A percentile compares a stretch with the other conserved stretches of the same genome.
Evolutionary conservation across 2,113 vertebrate genomes (phyloP).

Genomic region (Petroica traversi): DNA sequence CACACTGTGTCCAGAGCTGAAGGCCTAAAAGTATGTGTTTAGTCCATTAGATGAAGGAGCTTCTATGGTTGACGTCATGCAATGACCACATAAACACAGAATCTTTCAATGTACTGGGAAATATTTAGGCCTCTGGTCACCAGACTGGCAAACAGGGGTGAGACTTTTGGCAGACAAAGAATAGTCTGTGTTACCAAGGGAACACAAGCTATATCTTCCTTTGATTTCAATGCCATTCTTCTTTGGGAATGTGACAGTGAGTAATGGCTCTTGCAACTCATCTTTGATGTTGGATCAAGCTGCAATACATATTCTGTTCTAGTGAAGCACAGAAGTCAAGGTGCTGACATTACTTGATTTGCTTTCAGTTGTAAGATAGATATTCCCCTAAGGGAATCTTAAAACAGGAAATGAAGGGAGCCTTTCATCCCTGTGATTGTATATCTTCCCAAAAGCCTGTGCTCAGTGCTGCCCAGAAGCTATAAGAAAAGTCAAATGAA

Average conservation of each 20-base stretch:
- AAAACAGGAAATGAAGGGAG: not conserved
- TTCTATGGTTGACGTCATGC: not conserved
- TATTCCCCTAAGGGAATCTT: not conserved
- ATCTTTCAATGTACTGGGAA: not conserved
- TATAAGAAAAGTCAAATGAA: not conserved
- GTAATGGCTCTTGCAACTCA: not conserved
- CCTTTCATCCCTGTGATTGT: not conserved
- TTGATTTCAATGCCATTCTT: not conserved
- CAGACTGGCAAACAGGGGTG: not conserved
- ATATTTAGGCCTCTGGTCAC: not conserved
- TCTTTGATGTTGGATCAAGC: constrained; percentile 7
- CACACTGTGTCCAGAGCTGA: not conserved
- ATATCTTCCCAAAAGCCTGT: not conserved
- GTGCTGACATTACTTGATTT: not conserved
- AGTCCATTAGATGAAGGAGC: not conserved
- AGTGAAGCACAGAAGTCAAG: not conserved
- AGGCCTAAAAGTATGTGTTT: not conserved
- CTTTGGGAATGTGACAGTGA: not conserved
- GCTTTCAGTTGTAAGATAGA: not conserved
- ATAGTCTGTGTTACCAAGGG: not conserved
- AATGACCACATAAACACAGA: not conserved
- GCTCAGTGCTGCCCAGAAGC: not conserved
- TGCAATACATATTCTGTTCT: not conserved
- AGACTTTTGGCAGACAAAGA: not conserved
- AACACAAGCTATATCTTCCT: not conserved